Conservation (phyloP, 1,140 invertebrate genomes). For the Colletes gigas region DNA sequence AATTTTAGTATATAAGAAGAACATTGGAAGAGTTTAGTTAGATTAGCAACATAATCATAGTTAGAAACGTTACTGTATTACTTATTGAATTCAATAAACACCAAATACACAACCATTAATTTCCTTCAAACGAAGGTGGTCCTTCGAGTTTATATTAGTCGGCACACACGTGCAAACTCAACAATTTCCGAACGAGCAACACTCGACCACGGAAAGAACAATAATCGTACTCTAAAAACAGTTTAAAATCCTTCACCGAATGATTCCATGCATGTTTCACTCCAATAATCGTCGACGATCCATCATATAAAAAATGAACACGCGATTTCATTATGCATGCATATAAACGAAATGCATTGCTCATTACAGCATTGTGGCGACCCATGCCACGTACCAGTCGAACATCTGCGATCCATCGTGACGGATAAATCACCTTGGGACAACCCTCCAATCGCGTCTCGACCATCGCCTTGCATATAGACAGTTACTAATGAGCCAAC, state of each 20-base stretch:
- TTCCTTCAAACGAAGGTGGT: no score
- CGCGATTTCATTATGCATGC: slow-evolving; percentile 45
- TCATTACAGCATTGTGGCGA: slow-evolving; percentile 62
- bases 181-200: no score
- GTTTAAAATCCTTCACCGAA: background rate
- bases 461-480: slow-evolving; percentile 73
- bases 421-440: slow-evolving; percentile 73
- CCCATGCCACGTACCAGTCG: slow-evolving; percentile 61
- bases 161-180: no score
- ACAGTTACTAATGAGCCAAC: slow-evolving; percentile 73
- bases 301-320: background rate
- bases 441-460: slow-evolving; percentile 71
- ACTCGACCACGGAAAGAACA: no score
- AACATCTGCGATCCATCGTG: slow-evolving; percentile 71
- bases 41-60: no score
- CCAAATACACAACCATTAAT: no score
- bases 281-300: slow-evolving; percentile 12
- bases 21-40: no score
- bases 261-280: background rate
- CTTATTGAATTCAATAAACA: no score
- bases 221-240: no score
- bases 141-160: no score
- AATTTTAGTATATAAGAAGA: no score
- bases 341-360: slow-evolving; percentile 51
- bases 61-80: no score